phyloP scores from a whole-genome alignment of 2,888 invertebrate species.

The Tetropium fuscum region DNA sequence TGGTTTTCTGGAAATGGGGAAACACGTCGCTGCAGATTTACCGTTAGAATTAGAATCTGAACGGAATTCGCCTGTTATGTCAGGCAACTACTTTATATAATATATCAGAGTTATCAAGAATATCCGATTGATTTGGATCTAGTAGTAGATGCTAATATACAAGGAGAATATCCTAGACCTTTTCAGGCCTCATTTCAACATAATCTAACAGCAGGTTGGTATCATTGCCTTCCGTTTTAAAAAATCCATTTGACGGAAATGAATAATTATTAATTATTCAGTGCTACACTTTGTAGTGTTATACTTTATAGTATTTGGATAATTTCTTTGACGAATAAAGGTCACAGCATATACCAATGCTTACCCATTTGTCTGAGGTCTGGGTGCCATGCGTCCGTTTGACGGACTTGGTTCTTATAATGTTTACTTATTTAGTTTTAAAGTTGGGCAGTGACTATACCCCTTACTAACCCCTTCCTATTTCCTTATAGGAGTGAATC shows the following conservation, averaged over 20 bases:
- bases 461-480: no score
- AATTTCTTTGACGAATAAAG: not conserved
- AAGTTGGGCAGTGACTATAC: not conserved
- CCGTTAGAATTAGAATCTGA: not conserved
- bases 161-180: not conserved
- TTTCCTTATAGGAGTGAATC: not conserved
- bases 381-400: not conserved
- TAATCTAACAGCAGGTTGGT: slow-evolving; percentile 6
- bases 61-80: not conserved
- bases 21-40: no score
- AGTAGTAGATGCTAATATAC: not conserved
- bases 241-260: not conserved
- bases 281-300: not conserved
- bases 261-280: no score
- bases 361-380: not conserved
- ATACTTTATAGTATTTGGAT: not conserved
- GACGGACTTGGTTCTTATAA: not conserved
- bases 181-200: not conserved
- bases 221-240: not conserved
- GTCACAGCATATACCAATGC: not conserved
- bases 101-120: not conserved
- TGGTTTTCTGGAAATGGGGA: no score
- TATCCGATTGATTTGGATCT: not conserved
- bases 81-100: not conserved
- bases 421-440: not conserved